Conservation (phyloP, 2,113 vertebrate genomes). For the cat (Felis catus) region F.catus_Fca126_mat1.0 CM031412.1:92986501-92987000, state of each 20-base stretch:
- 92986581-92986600: background rate
- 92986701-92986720: background rate
- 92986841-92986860: background rate
- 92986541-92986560: background rate
- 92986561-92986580: background rate
- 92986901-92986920: background rate
- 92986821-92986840: background rate
- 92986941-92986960: constrained; percentile 19
- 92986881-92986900: background rate
- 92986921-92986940: background rate
- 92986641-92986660: background rate
- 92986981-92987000: background rate
- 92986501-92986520: background rate
- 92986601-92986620: background rate
- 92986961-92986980: background rate
- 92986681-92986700: background rate
- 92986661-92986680: background rate
- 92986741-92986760: background rate
- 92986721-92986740: background rate
- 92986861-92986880: background rate
- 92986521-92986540: background rate
- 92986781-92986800: background rate
- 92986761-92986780: background rate
- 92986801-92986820: background rate
- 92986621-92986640: background rate